phyloP scores from a whole-genome alignment of 2,113 vertebrate species.

The Brachyhypopomus gauderio region DNA sequence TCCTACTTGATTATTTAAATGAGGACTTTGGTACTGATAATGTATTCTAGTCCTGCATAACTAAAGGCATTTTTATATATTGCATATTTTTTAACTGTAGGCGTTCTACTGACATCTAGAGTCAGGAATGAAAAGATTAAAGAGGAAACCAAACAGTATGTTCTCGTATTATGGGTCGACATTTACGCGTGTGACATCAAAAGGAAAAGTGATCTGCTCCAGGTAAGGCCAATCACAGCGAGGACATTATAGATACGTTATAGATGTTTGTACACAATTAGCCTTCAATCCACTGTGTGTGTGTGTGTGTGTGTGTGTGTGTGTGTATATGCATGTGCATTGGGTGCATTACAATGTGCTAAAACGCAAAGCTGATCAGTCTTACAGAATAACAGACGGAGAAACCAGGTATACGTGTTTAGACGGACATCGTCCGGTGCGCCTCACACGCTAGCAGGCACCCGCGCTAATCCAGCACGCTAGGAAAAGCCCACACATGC shows the following conservation, averaged over 20 bases:
- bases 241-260: not conserved
- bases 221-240: too few species aligned
- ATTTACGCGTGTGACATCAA: too few species aligned
- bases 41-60: too few species aligned
- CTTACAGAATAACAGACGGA: not conserved
- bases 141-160: too few species aligned
- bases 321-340: constrained; percentile 7
- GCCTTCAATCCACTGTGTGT: not conserved
- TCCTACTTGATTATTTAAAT: not conserved
- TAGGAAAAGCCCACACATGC: not conserved
- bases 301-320: constrained; percentile 25
- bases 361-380: not conserved
- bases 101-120: too few species aligned
- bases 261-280: not conserved
- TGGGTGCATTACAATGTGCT: not conserved
- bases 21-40: not conserved
- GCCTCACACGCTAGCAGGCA: not conserved
- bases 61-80: too few species aligned
- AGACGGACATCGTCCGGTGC: not conserved
- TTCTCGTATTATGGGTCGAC: too few species aligned
- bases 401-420: not conserved
- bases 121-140: too few species aligned
- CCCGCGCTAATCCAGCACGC: too few species aligned
- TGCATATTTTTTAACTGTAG: too few species aligned
- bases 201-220: too few species aligned